phyloP scores from a whole-genome alignment of 2,113 vertebrate genomes.

The Plestiodon gilberti region DNA sequence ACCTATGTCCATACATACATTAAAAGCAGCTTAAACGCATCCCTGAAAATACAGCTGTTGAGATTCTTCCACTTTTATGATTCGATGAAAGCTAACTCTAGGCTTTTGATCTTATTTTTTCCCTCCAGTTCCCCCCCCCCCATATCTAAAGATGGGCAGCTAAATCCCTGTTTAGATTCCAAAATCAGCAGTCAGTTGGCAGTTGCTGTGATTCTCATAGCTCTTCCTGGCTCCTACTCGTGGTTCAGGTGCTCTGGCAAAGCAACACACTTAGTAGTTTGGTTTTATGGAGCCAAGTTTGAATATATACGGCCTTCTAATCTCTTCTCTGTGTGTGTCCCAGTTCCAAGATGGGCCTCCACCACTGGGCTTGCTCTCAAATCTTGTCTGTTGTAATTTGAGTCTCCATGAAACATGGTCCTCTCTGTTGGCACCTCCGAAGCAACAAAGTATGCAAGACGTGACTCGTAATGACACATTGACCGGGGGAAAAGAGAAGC shows the following conservation, averaged over 20 bases:
- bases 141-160: not conserved
- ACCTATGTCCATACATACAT: not conserved
- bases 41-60: too few species aligned
- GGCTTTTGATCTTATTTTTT: not conserved
- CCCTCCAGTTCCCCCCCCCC: not conserved
- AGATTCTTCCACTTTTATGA: not conserved
- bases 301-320: not conserved
- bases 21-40: not conserved
- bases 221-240: not conserved
- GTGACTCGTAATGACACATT: not conserved
- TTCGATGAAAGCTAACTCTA: not conserved
- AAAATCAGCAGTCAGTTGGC: not conserved
- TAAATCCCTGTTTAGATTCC: not conserved
- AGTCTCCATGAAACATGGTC: not conserved
- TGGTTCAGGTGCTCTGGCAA: fast-evolving
- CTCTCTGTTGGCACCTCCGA: not conserved
- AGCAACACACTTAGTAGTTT: fast-evolving
- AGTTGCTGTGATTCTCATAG: not conserved
- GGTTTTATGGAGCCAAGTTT: not conserved
- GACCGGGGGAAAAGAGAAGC: not conserved
- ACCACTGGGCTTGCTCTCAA: not conserved
- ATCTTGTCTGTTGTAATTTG: constrained; percentile 10
- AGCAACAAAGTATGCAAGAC: not conserved
- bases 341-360: not conserved
- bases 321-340: not conserved